phyloP scores from a whole-genome alignment of 2,113 vertebrate species.

The Gobiocypris rarus region DNA sequence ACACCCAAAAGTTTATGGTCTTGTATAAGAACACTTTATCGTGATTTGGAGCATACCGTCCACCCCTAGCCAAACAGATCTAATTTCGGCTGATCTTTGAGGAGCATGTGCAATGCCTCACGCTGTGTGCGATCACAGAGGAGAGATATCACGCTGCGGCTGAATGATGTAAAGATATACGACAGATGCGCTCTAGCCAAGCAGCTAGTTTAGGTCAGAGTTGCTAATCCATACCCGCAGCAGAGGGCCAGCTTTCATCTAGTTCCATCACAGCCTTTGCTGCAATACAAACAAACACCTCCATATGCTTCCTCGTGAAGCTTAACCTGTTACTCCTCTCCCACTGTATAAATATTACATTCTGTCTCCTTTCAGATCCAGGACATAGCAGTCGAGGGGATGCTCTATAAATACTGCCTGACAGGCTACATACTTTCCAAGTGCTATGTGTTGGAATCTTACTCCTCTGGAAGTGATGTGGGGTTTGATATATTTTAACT shows the following conservation, averaged over 20 bases:
- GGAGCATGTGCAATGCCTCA: not conserved
- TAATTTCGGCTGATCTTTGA: conserved; percentile 6
- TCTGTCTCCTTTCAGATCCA: conserved; percentile 68
- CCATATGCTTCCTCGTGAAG: conserved; percentile 54
- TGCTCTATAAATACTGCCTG: conserved; percentile 74
- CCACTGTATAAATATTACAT: conserved; percentile 72
- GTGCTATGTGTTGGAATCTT: conserved; percentile 63
- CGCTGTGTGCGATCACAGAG: not conserved
- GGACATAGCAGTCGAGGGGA: conserved; percentile 70
- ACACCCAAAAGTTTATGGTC: not conserved
- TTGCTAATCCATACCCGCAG: conserved; percentile 29
- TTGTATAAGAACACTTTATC: not conserved
- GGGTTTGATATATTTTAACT: not conserved
- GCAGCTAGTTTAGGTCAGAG: conserved; percentile 38
- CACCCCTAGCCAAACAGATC: not conserved
- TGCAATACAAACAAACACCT: conserved; percentile 62
- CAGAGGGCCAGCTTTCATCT: conserved; percentile 48
- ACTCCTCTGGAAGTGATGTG: conserved; percentile 39
- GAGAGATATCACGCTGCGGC: conserved; percentile 30
- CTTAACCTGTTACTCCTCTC: conserved; percentile 58
- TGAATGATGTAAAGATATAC: conserved; percentile 37
- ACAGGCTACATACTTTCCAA: conserved; percentile 72
- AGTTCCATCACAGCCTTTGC: conserved; percentile 51
- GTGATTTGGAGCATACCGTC: not conserved
- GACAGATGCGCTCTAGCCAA: conserved; percentile 20